Percentiles rank a stretch among this genome's conserved stretches.
phyloP scores from a whole-genome alignment of 2,113 vertebrate species.

The Protobothrops flavoviridis region DNA sequence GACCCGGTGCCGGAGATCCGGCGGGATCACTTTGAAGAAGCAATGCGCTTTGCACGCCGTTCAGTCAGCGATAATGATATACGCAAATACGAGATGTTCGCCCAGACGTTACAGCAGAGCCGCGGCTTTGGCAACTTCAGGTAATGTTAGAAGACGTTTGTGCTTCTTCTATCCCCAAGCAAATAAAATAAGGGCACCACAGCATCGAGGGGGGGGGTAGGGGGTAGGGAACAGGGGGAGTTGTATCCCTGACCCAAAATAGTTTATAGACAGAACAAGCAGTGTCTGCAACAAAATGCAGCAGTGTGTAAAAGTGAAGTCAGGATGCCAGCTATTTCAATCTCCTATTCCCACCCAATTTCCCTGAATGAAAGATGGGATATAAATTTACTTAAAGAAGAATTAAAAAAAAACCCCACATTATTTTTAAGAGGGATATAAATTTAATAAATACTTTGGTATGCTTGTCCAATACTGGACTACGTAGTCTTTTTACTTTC shows the following conservation, averaged over 20 bases:
- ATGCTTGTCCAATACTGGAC: not conserved
- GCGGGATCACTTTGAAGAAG: conserved; percentile 98
- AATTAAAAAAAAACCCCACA: too few species aligned
- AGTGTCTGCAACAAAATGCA: not conserved
- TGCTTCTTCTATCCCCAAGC: not conserved
- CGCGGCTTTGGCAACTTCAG: conserved; percentile 99
- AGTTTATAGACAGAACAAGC: not conserved
- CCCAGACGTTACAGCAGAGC: conserved; percentile 98
- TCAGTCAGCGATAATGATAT: conserved; percentile 99
- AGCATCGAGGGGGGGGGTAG: not conserved
- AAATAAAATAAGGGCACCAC: not conserved
- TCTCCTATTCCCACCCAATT: not conserved
- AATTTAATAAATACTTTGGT: not conserved
- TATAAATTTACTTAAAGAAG: not conserved
- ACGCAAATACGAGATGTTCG: conserved; percentile 98
- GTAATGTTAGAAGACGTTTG: conserved; percentile 62
- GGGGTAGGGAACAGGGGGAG: too few species aligned
- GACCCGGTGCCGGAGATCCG: conserved; percentile 97
- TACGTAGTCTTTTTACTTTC: not conserved
- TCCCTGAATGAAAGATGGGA: not conserved
- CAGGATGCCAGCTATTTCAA: not conserved
- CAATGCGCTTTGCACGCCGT: conserved; percentile 97
- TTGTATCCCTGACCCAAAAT: not conserved
- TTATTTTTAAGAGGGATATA: not conserved
- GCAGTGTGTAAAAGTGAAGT: not conserved